These are phyloP conservation scores for Lates japonicus DNA, from an alignment of 2,797 vertebrate genomes.

Conservation along the genomic window DNA sequence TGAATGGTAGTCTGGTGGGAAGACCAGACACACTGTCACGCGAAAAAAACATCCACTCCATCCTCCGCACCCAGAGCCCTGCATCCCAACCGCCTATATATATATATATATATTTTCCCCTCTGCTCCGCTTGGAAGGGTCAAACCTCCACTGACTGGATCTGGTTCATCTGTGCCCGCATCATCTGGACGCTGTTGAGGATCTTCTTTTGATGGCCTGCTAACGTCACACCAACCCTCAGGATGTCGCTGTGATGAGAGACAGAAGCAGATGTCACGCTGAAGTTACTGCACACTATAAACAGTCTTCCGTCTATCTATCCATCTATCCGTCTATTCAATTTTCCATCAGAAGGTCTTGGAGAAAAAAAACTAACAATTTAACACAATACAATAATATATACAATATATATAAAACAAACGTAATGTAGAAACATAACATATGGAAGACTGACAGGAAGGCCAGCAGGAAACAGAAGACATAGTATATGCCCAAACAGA, in stretches of 20 bases:
- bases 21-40: slow-evolving; percentile 74
- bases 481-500: slow-evolving; percentile 11
- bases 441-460: not conserved
- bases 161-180: slow-evolving; percentile 99
- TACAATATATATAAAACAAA: not conserved
- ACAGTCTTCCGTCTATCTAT: not conserved
- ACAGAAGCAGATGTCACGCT: slow-evolving; percentile 51
- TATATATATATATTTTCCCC: slow-evolving; percentile 14
- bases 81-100: slow-evolving; percentile 52
- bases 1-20: slow-evolving; percentile 69
- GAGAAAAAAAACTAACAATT: not conserved
- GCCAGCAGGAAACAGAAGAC: slow-evolving; percentile 5
- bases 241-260: slow-evolving; percentile 91
- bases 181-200: slow-evolving; percentile 99
- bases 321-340: not conserved
- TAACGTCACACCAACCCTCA: slow-evolving; percentile 97
- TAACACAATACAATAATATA: not conserved
- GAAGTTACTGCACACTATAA: slow-evolving; percentile 24
- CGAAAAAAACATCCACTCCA: slow-evolving; percentile 65
- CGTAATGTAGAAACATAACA: not conserved
- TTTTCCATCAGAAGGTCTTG: not conserved
- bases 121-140: slow-evolving; percentile 66
- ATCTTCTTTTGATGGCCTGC: slow-evolving; percentile 99
- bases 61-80: slow-evolving; percentile 67
- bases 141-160: slow-evolving; percentile 99